These are phyloP conservation scores for Sebastes kiyomatsui DNA, from an alignment of 2,797 vertebrate species.

Conservation along the genomic window DNA sequence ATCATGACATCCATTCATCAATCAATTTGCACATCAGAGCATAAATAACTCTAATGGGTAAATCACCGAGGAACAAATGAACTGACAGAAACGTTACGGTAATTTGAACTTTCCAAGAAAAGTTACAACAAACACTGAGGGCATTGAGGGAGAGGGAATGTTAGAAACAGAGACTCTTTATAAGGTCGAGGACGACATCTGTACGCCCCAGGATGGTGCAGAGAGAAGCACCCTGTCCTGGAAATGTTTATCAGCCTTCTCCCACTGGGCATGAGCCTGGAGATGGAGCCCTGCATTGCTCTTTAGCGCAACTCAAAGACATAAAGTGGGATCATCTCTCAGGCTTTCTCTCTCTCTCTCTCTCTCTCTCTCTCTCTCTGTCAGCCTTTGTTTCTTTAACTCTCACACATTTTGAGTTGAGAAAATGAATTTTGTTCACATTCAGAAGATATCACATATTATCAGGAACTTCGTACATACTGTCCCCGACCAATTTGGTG, in stretches of 20 bases:
- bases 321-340: background rate
- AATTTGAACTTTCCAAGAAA: background rate
- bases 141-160: background rate
- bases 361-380: too few species aligned
- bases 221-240: background rate
- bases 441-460: background rate
- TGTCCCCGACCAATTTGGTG: too few species aligned
- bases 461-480: too few species aligned
- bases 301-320: background rate
- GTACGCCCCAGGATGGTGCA: background rate
- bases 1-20: background rate
- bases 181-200: background rate
- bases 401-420: background rate
- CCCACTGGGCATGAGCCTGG: background rate
- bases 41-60: background rate
- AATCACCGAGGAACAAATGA: background rate
- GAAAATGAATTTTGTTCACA: background rate
- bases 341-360: too few species aligned
- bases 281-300: background rate
- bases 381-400: background rate
- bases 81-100: background rate
- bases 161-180: conserved; percentile 5
- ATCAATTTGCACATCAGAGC: conserved; percentile 8
- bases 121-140: background rate
- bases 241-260: background rate